Percentiles rank a stretch among this genome's conserved stretches.
These are phyloP conservation scores for Porites lobata DNA, from an alignment of 92 coral and sea anemone genomes.

Conservation along the genomic window DNA sequence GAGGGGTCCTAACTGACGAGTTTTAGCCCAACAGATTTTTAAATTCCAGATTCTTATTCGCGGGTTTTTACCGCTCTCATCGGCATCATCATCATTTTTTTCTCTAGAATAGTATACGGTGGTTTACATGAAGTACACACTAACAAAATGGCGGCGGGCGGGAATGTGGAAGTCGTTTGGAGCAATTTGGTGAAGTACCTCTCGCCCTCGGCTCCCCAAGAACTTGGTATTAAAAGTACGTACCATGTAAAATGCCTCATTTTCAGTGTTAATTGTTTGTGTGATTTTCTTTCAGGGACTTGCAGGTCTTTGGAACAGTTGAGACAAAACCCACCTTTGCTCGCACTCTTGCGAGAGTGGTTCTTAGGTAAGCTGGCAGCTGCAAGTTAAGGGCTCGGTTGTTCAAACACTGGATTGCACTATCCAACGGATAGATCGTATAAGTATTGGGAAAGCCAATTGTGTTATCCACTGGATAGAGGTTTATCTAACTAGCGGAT, in stretches of 20 bases:
- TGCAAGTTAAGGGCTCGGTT: too few species aligned
- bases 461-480: too few species aligned
- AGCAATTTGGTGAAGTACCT: conserved; percentile 16
- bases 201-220: conserved; percentile 29
- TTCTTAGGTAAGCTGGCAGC: conserved; percentile 15
- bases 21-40: too few species aligned
- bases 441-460: too few species aligned
- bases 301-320: conserved; percentile 16
- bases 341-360: conserved; percentile 30
- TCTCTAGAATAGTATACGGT: too few species aligned
- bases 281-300: conserved; percentile 12
- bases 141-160: conserved; percentile 82
- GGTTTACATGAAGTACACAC: background rate
- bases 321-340: conserved; percentile 5
- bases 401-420: too few species aligned
- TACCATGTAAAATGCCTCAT: background rate
- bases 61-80: too few species aligned
- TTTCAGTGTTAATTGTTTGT: background rate
- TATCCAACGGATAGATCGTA: too few species aligned
- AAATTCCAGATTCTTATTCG: too few species aligned
- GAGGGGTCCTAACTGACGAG: too few species aligned
- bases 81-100: too few species aligned
- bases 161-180: conserved; percentile 63
- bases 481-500: too few species aligned
- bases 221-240: background rate